Percentiles rank a stretch among this genome's conserved stretches.
These are phyloP conservation scores for Muntiacus reevesi DNA, from an alignment of 2,113 vertebrate species.

Conservation along the genomic window DNA sequence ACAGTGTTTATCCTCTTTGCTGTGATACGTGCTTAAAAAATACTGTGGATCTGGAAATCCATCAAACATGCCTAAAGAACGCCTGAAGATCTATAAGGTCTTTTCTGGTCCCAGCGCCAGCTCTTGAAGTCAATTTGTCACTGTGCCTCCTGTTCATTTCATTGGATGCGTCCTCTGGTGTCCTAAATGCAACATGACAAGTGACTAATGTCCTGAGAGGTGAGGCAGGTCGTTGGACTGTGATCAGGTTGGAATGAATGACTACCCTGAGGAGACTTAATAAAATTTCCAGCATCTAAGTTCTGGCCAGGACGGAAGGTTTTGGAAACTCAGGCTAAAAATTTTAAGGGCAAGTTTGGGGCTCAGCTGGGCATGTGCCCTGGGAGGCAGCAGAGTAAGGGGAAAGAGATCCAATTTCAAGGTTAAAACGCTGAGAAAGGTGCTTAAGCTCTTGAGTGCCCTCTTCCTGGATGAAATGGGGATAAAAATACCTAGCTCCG, in stretches of 20 bases:
- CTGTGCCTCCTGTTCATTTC: neutral
- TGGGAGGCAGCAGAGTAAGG: neutral
- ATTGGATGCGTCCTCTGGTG: neutral
- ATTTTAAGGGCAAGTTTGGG: neutral
- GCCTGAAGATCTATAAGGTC: neutral
- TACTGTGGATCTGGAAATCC: neutral
- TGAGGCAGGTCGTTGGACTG: constrained; percentile 10
- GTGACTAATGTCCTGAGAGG: constrained; percentile 27
- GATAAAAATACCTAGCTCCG: neutral
- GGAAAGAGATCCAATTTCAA: neutral
- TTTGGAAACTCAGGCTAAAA: neutral
- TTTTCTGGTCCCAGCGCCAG: neutral
- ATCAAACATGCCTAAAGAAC: neutral
- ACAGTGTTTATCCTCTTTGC: neutral
- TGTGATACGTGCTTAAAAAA: neutral
- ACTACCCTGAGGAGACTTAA: neutral
- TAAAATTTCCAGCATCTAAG: neutral
- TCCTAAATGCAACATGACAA: constrained; percentile 23
- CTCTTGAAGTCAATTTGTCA: constrained; percentile 12
- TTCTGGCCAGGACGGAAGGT: neutral
- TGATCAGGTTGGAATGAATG: neutral
- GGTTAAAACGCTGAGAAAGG: neutral
- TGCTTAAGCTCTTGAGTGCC: neutral
- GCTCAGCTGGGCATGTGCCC: neutral
- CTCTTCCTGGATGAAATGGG: neutral